Conservation (phyloP, 2,113 vertebrate genomes). For the Puffinus mauretanicus region DNA sequence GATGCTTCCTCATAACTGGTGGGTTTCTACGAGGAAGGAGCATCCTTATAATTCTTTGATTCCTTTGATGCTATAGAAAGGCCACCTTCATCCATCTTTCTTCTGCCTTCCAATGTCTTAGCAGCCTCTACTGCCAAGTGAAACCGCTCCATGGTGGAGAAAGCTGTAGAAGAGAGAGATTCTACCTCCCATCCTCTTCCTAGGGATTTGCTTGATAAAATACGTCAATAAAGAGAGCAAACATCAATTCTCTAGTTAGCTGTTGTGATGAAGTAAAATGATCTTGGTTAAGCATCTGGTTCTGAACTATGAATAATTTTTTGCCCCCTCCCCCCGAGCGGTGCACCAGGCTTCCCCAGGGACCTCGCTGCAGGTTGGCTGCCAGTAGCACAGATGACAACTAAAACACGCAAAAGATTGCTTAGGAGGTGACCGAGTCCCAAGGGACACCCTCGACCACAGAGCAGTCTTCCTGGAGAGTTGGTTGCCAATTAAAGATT, state of each 20-base stretch:
- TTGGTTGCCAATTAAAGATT: not conserved
- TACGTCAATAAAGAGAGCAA: not conserved
- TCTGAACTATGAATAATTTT: not conserved
- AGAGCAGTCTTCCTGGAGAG: rapidly evolving
- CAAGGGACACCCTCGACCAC: rapidly evolving
- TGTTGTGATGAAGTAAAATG: not conserved
- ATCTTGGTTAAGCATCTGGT: not conserved
- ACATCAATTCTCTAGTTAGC: not conserved
- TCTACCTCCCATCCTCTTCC: not conserved
- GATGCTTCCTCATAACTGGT: not conserved
- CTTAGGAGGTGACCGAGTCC: not conserved
- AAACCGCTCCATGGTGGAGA: not conserved
- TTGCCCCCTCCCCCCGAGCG: not conserved
- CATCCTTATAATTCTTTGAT: too few species aligned
- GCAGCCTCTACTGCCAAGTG: not conserved
- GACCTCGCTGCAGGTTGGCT: not conserved
- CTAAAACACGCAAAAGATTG: not conserved
- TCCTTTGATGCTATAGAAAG: not conserved
- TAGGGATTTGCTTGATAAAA: not conserved
- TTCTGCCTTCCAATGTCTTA: not conserved
- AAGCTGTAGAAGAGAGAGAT: not conserved
- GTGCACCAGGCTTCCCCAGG: rapidly evolving
- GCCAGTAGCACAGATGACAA: not conserved
- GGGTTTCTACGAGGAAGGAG: not conserved
- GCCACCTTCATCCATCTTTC: not conserved